A percentile compares a stretch with the other conserved stretches of the same genome.
Evolutionary conservation across 2,797 vertebrate genomes (phyloP).

Genomic region (Clarias laeviceps): DNA sequence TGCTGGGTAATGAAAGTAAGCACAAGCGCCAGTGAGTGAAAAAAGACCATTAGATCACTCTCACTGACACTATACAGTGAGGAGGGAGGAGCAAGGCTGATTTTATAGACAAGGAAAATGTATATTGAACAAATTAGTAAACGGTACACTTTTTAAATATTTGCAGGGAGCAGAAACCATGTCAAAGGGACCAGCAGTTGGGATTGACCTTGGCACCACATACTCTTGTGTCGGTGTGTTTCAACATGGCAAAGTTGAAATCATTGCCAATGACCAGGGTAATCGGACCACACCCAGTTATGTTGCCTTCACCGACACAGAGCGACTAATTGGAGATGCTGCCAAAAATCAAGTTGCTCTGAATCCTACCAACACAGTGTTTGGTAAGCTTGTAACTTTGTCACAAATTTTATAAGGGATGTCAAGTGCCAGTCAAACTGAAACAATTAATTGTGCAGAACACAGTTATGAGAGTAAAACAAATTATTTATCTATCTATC

Average conservation of each 20-base stretch:
- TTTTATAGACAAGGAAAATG: not conserved
- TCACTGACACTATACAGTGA: not conserved
- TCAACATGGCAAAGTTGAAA: slow-evolving; percentile 92
- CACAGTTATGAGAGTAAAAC: no score
- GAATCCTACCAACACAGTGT: slow-evolving; percentile 94
- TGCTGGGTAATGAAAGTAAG: slow-evolving; percentile 19
- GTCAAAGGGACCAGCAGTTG: slow-evolving; percentile 94
- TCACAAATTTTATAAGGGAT: not conserved
- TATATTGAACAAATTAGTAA: not conserved
- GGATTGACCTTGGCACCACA: slow-evolving; percentile 94
- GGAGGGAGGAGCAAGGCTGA: not conserved
- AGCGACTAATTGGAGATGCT: slow-evolving; percentile 90
- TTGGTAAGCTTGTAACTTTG: slow-evolving; percentile 73
- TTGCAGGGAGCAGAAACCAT: slow-evolving; percentile 72
- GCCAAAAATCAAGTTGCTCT: slow-evolving; percentile 95
- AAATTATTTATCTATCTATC: no score
- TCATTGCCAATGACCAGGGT: slow-evolving; percentile 85
- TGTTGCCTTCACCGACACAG: slow-evolving; percentile 91
- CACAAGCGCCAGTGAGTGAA: not conserved
- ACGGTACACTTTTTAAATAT: not conserved
- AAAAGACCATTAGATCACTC: not conserved
- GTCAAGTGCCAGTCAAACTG: no score
- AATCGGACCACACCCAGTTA: slow-evolving; percentile 96
- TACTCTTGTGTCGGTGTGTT: slow-evolving; percentile 95
- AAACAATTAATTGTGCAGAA: no score